Conservation (phyloP, 2,797 vertebrate genomes). For the Danionella dracula region DNA sequence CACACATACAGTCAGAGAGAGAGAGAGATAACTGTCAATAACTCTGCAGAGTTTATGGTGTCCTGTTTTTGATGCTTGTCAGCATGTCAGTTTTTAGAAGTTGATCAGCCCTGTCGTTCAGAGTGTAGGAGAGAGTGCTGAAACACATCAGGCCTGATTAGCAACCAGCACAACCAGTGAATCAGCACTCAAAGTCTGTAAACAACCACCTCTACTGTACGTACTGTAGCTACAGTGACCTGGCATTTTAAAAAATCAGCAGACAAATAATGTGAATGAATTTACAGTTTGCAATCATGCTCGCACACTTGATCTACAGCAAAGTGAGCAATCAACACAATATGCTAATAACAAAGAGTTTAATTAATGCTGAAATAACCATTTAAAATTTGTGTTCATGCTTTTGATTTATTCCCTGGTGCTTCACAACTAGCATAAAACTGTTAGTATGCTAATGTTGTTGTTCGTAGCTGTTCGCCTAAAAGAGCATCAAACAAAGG, state of each 20-base stretch:
- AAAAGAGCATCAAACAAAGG: slow-evolving; percentile 34
- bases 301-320: background rate
- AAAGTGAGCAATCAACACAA: background rate
- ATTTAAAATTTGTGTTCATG: background rate
- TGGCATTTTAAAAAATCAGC: slow-evolving; percentile 7
- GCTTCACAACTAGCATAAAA: slow-evolving; percentile 36
- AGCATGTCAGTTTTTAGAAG: slow-evolving; percentile 15
- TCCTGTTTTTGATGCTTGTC: background rate
- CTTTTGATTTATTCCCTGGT: slow-evolving; percentile 50
- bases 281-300: background rate
- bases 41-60: slow-evolving; percentile 28
- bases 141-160: background rate
- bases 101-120: background rate
- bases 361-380: slow-evolving; percentile 1
- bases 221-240: background rate
- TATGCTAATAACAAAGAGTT: slow-evolving; percentile 15
- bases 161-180: background rate
- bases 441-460: slow-evolving; percentile 57
- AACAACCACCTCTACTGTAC: background rate
- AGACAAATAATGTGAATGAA: slow-evolving; percentile 17
- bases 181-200: background rate
- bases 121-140: background rate
- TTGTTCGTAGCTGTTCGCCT: slow-evolving; percentile 65
- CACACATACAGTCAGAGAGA: background rate
- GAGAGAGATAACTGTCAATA: slow-evolving; percentile 18